Evolutionary conservation across 1,140 invertebrate species (phyloP).

Genomic region (Macrotrachela quadricornifera): DNA sequence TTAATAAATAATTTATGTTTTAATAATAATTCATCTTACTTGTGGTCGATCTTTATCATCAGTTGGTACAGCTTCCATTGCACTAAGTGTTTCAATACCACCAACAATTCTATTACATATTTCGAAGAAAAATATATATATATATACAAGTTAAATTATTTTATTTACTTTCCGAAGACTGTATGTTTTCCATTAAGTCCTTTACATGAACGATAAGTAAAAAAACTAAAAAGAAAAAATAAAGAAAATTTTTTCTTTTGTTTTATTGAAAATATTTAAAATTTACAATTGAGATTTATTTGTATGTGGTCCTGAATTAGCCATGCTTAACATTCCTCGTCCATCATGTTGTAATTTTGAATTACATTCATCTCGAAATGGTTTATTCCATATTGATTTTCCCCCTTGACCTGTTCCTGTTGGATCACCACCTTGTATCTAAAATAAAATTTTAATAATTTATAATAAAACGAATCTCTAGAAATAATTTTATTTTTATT

Average conservation of each 20-base stretch:
- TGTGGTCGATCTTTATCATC: constrained; percentile 75
- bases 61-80: constrained; percentile 75
- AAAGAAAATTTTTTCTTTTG: background rate
- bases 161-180: constrained; percentile 50
- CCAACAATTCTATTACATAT: constrained; percentile 49
- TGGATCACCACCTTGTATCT: constrained; percentile 97
- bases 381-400: constrained; percentile 53
- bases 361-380: constrained; percentile 84
- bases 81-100: constrained; percentile 66
- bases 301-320: constrained; percentile 67
- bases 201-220: constrained; percentile 83
- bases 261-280: background rate
- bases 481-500: constrained; percentile 21
- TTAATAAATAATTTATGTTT: too few species aligned
- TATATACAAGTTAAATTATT: too few species aligned
- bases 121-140: too few species aligned
- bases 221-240: constrained; percentile 49
- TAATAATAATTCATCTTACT: background rate
- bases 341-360: constrained; percentile 68
- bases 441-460: constrained; percentile 13
- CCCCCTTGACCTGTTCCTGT: constrained; percentile 64
- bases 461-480: constrained; percentile 8
- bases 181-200: constrained; percentile 90
- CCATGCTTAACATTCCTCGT: constrained; percentile 83
- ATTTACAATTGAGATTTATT: constrained; percentile 76